Evolutionary conservation across 2,113 vertebrate genomes (phyloP).

Genomic region (Todiramphus saurophagus): DNA sequence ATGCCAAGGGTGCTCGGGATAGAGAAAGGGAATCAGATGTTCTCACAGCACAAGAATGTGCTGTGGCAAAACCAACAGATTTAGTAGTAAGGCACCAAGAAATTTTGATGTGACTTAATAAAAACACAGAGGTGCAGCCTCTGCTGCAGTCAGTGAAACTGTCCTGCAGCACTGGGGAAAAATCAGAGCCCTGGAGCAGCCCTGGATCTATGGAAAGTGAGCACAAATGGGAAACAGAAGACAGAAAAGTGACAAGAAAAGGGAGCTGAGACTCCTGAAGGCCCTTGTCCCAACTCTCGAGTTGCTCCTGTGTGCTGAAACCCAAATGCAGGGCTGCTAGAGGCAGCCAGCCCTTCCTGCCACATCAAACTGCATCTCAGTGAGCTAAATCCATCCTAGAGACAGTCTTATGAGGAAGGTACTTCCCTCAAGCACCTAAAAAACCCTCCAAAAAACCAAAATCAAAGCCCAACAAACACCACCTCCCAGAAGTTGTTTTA

Average conservation of each 20-base stretch:
- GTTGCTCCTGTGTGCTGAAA: not conserved
- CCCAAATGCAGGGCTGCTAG: fast-evolving
- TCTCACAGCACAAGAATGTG: not conserved
- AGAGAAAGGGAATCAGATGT: not conserved
- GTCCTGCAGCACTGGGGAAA: not conserved
- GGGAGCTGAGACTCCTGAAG: not conserved
- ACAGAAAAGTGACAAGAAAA: not conserved
- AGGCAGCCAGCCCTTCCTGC: not conserved
- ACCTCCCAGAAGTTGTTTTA: not conserved
- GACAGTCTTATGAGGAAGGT: not conserved
- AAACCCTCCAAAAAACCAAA: not conserved
- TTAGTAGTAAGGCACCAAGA: not conserved
- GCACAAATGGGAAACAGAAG: not conserved
- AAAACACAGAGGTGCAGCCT: not conserved
- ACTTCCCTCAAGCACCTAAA: not conserved
- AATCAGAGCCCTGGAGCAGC: not conserved
- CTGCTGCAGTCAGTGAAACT: not conserved
- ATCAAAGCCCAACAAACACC: not conserved
- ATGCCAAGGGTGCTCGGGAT: fast-evolving
- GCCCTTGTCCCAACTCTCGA: not conserved
- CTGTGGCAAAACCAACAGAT: not conserved
- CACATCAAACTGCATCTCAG: fast-evolving
- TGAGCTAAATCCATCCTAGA: not conserved
- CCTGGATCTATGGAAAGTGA: not conserved
- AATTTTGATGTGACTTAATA: not conserved